Evolutionary conservation across 2,113 vertebrate species (phyloP).

Genomic region (Danionella cerebrum): DNA sequence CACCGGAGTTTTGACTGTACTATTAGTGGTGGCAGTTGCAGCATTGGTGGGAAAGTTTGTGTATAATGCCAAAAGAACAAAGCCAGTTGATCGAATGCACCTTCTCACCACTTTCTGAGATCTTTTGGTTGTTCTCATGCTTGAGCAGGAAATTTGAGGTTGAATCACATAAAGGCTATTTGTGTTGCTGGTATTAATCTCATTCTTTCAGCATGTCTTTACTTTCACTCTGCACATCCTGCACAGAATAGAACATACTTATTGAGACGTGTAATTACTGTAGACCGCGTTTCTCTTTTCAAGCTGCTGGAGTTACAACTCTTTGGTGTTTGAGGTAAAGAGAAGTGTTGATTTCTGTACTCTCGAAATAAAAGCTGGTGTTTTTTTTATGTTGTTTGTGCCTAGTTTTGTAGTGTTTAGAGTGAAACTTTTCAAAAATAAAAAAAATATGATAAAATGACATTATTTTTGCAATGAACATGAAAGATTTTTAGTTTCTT

Average conservation of each 20-base stretch:
- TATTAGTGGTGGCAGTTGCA: constrained; percentile 23
- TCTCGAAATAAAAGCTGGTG: no score
- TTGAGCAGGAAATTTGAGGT: neutral
- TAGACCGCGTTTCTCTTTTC: no score
- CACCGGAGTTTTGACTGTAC: constrained; percentile 31
- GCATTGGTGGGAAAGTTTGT: constrained; percentile 8
- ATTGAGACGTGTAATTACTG: neutral
- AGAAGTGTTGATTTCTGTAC: no score
- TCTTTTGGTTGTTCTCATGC: neutral
- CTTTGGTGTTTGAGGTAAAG: no score
- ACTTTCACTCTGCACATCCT: neutral
- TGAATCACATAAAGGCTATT: neutral
- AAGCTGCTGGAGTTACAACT: no score
- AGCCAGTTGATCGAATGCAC: neutral
- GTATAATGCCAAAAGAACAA: neutral
- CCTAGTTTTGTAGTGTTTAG: no score
- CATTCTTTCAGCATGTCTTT: neutral
- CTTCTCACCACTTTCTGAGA: neutral
- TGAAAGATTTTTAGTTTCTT: no score
- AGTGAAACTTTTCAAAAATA: no score
- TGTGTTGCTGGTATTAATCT: neutral
- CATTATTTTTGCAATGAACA: no score
- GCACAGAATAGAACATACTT: neutral
- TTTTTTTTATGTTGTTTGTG: no score
- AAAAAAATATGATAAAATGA: no score